A percentile compares a stretch with the other conserved stretches of the same genome.
Conservation (phyloP, 2,888 invertebrate genomes). For the Nycteola revayana region DNA sequence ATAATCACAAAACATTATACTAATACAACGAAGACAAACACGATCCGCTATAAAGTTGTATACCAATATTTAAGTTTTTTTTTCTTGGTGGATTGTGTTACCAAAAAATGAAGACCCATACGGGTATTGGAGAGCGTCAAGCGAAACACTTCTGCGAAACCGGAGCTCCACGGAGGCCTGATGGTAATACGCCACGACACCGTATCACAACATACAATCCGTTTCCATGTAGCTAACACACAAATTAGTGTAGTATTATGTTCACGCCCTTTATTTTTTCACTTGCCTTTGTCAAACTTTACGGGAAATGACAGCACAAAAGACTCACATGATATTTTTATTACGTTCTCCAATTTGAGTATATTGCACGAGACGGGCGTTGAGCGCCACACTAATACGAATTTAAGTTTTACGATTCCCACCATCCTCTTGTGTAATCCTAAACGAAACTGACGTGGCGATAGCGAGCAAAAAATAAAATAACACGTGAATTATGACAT, state of each 20-base stretch:
- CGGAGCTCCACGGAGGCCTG: slow-evolving; percentile 51
- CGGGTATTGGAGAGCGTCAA: slow-evolving; percentile 62
- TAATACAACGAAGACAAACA: no score
- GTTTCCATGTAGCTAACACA: slow-evolving; percentile 67
- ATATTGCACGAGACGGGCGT: no score
- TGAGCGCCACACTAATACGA: slow-evolving; percentile 20
- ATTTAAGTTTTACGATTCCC: slow-evolving; percentile 15
- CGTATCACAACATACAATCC: slow-evolving; percentile 74
- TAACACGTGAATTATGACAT: slow-evolving; percentile 68
- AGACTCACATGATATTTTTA: slow-evolving; percentile 23
- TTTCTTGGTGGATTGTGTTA: slow-evolving; percentile 26
- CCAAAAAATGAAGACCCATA: slow-evolving; percentile 43
- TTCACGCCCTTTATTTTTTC: slow-evolving; percentile 63
- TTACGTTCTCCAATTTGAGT: slow-evolving; percentile 26
- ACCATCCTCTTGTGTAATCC: slow-evolving; percentile 42
- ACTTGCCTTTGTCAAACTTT: slow-evolving; percentile 53
- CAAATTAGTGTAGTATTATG: slow-evolving; percentile 75
- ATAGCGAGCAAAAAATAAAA: slow-evolving; percentile 49
- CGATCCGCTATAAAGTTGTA: no score
- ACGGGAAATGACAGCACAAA: slow-evolving; percentile 53
- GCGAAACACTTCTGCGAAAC: slow-evolving; percentile 77
- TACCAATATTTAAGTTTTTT: slow-evolving; percentile 6
- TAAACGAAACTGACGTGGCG: slow-evolving; percentile 59
- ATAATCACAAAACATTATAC: no score
- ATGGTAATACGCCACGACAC: slow-evolving; percentile 61